Conservation (phyloP, 2,113 vertebrate genomes). For the Jacana jacana region DNA sequence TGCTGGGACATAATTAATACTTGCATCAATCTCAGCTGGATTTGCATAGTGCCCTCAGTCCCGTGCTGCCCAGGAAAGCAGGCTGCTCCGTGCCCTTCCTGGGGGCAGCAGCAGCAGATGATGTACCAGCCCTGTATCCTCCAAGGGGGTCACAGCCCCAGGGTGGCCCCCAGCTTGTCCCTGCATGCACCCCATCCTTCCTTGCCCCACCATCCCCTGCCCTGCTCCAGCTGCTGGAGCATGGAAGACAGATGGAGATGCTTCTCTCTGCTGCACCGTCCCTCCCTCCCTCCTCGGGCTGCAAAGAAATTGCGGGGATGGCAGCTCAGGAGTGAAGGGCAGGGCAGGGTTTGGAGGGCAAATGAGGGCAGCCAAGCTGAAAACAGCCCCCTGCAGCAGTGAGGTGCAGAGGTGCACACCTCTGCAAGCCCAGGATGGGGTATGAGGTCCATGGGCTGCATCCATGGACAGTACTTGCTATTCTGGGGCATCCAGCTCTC, state of each 20-base stretch:
- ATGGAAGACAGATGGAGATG: neutral
- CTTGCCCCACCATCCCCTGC: neutral
- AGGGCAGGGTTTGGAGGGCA: neutral
- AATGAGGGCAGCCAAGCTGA: neutral
- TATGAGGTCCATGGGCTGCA: neutral
- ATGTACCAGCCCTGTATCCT: neutral
- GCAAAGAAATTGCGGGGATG: neutral
- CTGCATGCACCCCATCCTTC: neutral
- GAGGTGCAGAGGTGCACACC: fast-evolving
- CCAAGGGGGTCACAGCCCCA: neutral
- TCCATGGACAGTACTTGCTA: neutral
- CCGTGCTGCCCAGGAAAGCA: fast-evolving
- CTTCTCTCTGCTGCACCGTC: neutral
- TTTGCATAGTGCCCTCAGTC: neutral
- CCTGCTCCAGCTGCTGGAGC: neutral
- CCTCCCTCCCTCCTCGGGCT: neutral
- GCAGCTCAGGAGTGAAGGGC: neutral
- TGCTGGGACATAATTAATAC: neutral
- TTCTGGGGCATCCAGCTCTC: neutral
- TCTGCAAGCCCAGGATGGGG: neutral
- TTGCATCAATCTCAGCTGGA: neutral
- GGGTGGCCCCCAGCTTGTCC: neutral
- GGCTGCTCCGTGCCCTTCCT: neutral
- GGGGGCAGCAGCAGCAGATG: neutral
- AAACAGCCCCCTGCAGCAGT: neutral